These are phyloP conservation scores for Nerophis lumbriciformis DNA, from an alignment of 2,113 vertebrate genomes.

Conservation along the genomic window DNA sequence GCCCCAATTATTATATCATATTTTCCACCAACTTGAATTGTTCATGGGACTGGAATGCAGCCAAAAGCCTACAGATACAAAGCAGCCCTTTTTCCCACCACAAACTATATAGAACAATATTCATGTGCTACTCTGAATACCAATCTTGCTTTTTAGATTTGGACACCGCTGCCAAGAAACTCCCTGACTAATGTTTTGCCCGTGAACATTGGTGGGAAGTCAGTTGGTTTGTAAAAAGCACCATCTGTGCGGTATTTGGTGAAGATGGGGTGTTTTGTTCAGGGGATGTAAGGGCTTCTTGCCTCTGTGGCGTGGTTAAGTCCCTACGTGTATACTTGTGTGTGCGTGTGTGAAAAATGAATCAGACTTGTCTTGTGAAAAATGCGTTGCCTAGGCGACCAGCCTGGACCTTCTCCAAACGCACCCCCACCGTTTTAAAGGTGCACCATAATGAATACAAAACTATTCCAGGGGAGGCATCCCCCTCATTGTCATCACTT, in stretches of 20 bases:
- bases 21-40: too few species aligned
- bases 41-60: too few species aligned
- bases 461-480: slow-evolving; percentile 50
- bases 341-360: slow-evolving; percentile 27
- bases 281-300: slow-evolving; percentile 22
- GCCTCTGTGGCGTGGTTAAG: slow-evolving; percentile 40
- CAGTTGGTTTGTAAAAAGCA: slow-evolving; percentile 35
- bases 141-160: slow-evolving; percentile 32
- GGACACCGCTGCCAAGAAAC: slow-evolving; percentile 32
- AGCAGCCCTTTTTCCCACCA: slow-evolving; percentile 6
- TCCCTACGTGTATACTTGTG: slow-evolving; percentile 14
- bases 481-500: slow-evolving; percentile 18
- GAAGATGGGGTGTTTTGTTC: slow-evolving; percentile 28
- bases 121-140: slow-evolving; percentile 21
- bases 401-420: slow-evolving; percentile 52
- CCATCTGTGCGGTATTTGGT: slow-evolving; percentile 55
- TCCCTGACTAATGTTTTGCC: slow-evolving; percentile 24
- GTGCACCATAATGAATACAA: slow-evolving; percentile 54
- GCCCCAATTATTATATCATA: too few species aligned
- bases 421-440: slow-evolving; percentile 34
- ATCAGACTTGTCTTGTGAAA: slow-evolving; percentile 53
- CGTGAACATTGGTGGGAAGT: slow-evolving; percentile 4
- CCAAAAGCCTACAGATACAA: too few species aligned
- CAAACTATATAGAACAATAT: background rate
- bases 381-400: slow-evolving; percentile 67